Evolutionary conservation across 2,888 invertebrate genomes (phyloP).

Genomic region (Embidobia sp.): DNA sequence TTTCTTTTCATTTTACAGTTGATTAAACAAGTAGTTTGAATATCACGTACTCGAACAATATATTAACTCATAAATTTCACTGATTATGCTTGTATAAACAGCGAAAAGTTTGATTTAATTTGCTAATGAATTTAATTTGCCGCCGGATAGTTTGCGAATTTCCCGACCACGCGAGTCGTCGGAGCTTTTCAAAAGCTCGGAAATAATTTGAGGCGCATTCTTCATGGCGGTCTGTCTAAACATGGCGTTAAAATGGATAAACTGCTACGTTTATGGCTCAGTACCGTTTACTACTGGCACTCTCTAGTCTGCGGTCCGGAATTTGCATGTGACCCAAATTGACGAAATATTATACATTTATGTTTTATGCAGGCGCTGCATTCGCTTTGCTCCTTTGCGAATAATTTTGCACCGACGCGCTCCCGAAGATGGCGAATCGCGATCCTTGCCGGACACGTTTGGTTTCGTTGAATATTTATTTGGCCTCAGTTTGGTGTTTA

Average conservation of each 20-base stretch:
- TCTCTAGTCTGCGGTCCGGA: slow-evolving; percentile 17
- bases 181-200: slow-evolving; percentile 21
- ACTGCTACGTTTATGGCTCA: slow-evolving; percentile 62
- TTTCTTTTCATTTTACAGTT: no score
- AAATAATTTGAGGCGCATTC: slow-evolving; percentile 13
- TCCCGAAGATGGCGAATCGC: slow-evolving; percentile 10
- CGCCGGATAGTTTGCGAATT: slow-evolving; percentile 1
- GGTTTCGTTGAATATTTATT: slow-evolving; percentile 35
- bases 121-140: no score
- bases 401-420: slow-evolving; percentile 15
- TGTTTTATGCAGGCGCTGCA: slow-evolving; percentile 38
- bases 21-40: no score
- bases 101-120: no score
- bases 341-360: slow-evolving; percentile 54
- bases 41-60: no score
- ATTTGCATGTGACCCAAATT: slow-evolving; percentile 60
- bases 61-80: no score
- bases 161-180: neutral
- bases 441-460: slow-evolving; percentile 21
- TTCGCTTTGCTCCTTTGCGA: slow-evolving; percentile 21
- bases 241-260: slow-evolving; percentile 46
- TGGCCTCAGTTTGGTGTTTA: neutral
- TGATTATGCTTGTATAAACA: no score
- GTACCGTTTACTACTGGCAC: slow-evolving; percentile 63
- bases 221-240: slow-evolving; percentile 16